A percentile compares a stretch with the other conserved stretches of the same genome.
Conservation (phyloP, 2,113 vertebrate species). For the Marmota flaviventris region DNA sequence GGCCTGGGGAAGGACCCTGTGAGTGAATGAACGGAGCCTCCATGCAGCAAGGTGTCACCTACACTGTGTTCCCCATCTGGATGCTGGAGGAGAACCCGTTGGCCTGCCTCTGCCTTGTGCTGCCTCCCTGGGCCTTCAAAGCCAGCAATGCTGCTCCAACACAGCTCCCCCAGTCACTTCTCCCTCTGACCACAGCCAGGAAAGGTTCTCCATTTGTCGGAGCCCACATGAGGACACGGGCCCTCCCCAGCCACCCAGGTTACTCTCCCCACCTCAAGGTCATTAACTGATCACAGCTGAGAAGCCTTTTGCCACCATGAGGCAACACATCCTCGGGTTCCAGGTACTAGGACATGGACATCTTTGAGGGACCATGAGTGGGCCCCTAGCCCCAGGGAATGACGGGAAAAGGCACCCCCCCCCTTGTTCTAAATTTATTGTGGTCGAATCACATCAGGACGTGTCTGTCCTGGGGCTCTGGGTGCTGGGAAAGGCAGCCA, state of each 20-base stretch:
- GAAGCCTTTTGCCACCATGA: not conserved
- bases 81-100: not conserved
- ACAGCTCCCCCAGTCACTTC: not conserved
- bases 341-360: accelerated
- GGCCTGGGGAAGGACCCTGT: not conserved
- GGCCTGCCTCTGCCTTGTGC: not conserved
- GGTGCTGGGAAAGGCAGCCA: not conserved
- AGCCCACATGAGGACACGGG: not conserved
- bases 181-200: not conserved
- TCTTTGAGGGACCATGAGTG: not conserved
- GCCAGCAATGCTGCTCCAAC: not conserved
- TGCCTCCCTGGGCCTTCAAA: not conserved
- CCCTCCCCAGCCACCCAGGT: not conserved
- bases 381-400: not conserved
- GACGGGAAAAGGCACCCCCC: not conserved
- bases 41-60: not conserved
- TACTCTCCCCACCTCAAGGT: not conserved
- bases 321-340: not conserved
- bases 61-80: no score
- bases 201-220: not conserved
- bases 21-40: not conserved
- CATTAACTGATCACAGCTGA: not conserved
- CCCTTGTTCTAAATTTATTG: not conserved
- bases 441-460: not conserved
- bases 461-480: not conserved